Evolutionary conservation across 1,140 invertebrate genomes (phyloP).

Genomic region (Pseudomyrmex pallidus): DNA sequence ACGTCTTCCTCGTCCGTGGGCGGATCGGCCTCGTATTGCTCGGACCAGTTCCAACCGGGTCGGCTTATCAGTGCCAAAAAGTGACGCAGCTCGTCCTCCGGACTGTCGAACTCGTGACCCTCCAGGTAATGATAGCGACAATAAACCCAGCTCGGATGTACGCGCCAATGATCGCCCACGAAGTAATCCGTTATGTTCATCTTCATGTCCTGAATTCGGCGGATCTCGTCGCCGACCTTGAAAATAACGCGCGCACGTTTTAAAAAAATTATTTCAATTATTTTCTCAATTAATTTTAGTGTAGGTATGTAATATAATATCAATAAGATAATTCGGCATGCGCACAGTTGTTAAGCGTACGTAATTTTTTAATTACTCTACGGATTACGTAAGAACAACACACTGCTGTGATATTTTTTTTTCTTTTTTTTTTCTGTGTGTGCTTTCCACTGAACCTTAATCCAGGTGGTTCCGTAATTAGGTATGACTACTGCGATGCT

Average conservation of each 20-base stretch:
- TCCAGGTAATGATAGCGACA: slow-evolving; percentile 94
- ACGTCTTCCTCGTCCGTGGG: slow-evolving; percentile 28
- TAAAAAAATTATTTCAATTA: not conserved
- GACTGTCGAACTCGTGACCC: slow-evolving; percentile 88
- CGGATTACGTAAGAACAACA: too few species aligned
- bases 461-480: slow-evolving; percentile 91
- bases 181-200: slow-evolving; percentile 90
- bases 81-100: slow-evolving; percentile 91
- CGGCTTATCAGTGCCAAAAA: slow-evolving; percentile 89
- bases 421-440: not conserved
- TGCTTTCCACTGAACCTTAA: slow-evolving; percentile 84
- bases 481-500: slow-evolving; percentile 93
- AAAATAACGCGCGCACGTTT: slow-evolving; percentile 18
- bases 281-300: not conserved
- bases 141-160: slow-evolving; percentile 96
- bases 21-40: slow-evolving; percentile 84
- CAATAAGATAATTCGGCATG: too few species aligned
- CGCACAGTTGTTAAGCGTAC: too few species aligned
- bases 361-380: too few species aligned
- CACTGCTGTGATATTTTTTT: too few species aligned
- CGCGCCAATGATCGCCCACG: slow-evolving; percentile 90
- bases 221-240: slow-evolving; percentile 89
- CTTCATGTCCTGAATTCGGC: slow-evolving; percentile 87
- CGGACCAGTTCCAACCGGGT: slow-evolving; percentile 86
- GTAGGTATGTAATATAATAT: too few species aligned